Percentiles rank a stretch among this genome's conserved stretches.
Conservation (phyloP, 2,888 invertebrate genomes). For the Drosophila prolongata region DNA sequence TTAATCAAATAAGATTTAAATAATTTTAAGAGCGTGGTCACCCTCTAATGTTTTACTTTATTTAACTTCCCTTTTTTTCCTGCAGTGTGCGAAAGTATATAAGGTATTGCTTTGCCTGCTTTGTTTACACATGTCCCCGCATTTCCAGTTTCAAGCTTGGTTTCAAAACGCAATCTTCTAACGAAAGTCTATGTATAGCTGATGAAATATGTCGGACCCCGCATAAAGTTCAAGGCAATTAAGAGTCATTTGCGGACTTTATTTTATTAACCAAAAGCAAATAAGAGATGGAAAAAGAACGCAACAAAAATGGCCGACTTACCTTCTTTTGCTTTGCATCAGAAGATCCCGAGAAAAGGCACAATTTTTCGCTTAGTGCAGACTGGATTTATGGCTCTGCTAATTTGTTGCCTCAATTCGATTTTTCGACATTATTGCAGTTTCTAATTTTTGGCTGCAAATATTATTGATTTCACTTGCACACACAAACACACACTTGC, state of each 20-base stretch:
- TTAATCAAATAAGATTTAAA: too few relatives aligned
- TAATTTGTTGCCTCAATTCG: slow-evolving; percentile 50
- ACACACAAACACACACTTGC: slow-evolving; percentile 11
- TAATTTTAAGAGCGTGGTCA: too few relatives aligned
- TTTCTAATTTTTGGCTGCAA: slow-evolving; percentile 45
- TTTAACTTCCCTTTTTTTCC: background rate
- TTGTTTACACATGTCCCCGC: slow-evolving; percentile 32
- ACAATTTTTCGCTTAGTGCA: slow-evolving; percentile 20
- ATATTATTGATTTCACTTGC: slow-evolving; percentile 59
- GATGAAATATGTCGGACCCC: slow-evolving; percentile 25
- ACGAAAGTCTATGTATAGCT: slow-evolving; percentile 2
- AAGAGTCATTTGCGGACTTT: slow-evolving; percentile 28
- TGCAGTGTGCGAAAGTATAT: slow-evolving; percentile 10
- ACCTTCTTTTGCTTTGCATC: slow-evolving; percentile 52
- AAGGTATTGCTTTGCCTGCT: slow-evolving; percentile 20
- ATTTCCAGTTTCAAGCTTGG: slow-evolving; percentile 28
- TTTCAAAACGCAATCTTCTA: slow-evolving; percentile 13
- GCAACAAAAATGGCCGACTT: slow-evolving; percentile 71
- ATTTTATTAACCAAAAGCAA: slow-evolving; percentile 6
- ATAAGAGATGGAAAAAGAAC: slow-evolving; percentile 34
- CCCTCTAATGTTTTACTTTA: too few relatives aligned
- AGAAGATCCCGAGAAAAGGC: slow-evolving; percentile 42
- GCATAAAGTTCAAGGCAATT: slow-evolving; percentile 54
- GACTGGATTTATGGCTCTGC: slow-evolving; percentile 11
- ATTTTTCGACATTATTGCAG: slow-evolving; percentile 55